Percentiles rank a stretch among this genome's conserved stretches.
Evolutionary conservation across 2,797 vertebrate genomes (phyloP).

Genomic region (Typhlichthys subterraneus): DNA sequence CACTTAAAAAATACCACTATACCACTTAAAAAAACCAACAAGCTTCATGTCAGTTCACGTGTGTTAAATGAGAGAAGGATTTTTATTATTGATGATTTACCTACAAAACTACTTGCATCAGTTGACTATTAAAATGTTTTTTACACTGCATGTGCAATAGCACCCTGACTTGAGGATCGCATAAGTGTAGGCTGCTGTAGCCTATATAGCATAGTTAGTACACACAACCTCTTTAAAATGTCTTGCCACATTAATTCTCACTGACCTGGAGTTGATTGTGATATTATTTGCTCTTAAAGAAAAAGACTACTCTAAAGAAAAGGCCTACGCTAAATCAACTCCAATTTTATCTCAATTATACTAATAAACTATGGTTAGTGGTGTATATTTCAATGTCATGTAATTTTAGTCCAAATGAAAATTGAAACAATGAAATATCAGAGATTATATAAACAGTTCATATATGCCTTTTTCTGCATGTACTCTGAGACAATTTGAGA

Average conservation of each 20-base stretch:
- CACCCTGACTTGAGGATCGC: slow-evolving; percentile 8
- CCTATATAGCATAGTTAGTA: too few species aligned
- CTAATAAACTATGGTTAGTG: neutral
- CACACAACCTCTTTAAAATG: slow-evolving; percentile 11
- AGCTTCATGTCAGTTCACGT: slow-evolving; percentile 16
- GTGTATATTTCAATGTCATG: neutral
- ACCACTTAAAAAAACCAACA: slow-evolving; percentile 32
- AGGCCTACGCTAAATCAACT: too few species aligned
- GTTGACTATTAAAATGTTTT: neutral
- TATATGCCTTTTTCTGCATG: slow-evolving; percentile 1
- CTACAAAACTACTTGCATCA: neutral
- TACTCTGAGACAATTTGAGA: neutral
- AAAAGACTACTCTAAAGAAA: neutral
- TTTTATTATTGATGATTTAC: too few species aligned
- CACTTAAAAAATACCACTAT: too few species aligned
- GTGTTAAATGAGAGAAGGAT: slow-evolving; percentile 5
- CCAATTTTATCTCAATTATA: too few species aligned
- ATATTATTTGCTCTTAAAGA: slow-evolving; percentile 24
- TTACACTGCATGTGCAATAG: slow-evolving; percentile 16
- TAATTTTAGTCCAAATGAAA: neutral
- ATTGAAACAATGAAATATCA: slow-evolving; percentile 23
- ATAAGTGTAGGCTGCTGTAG: neutral
- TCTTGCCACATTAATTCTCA: slow-evolving; percentile 19
- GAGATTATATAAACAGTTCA: slow-evolving; percentile 1
- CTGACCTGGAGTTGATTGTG: slow-evolving; percentile 23